Base-by-base conservation (phyloP, 2,888 invertebrate genomes). In the Platypus cylindrus region DNA sequence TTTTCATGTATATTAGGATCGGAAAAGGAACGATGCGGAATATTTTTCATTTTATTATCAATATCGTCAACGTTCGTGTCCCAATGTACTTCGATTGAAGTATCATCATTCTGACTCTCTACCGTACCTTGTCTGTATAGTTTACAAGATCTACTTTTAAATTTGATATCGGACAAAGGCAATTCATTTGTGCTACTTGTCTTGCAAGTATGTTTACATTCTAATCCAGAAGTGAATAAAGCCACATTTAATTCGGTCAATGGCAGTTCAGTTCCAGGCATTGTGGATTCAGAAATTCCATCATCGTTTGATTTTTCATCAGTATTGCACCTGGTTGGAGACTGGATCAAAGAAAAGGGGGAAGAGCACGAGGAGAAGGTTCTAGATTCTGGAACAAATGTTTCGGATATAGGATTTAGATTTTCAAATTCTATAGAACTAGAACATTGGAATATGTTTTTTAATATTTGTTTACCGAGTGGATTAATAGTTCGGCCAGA, bases 221-320 rank as follows among this genome's bases (percentile, higher is more conserved):
- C 49, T 22, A 53, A 43, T 35, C 48, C 54, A 3, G 58, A 56
- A 1, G 60, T 59, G 39, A 61, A 60, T 22, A 60, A 37, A 8
- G 58, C 58, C 32, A 62, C 45, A 49, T 62, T 62, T 17, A 59
- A 45, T 46, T 60, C 71, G 38, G 75, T 75, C 48, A 76, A 59
- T 37, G 76, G 76, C 50, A 77, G 60, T 60, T 77, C 76, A 63
- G n/a, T n/a, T n/a, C n/a, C n/a, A n/a, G n/a, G n/a, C n/a, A n/a
- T n/a, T n/a, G n/a, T n/a, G n/a, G n/a, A n/a, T n/a, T n/a, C n/a
- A n/a, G n/a, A n/a, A n/a, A n/a, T n/a, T n/a, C n/a, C n/a, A n/a
- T n/a, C n/a, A n/a, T n/a, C n/a, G n/a, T n/a, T 61, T 18, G 47
- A 44, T 30, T 34, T 38, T 25, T 45, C 44, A 11, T 34, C 38